Evolutionary conservation across 2,113 vertebrate genomes (phyloP), one percentile per base, ranked within the genome.

Genomic region (Corvus moneduloides): DNA sequence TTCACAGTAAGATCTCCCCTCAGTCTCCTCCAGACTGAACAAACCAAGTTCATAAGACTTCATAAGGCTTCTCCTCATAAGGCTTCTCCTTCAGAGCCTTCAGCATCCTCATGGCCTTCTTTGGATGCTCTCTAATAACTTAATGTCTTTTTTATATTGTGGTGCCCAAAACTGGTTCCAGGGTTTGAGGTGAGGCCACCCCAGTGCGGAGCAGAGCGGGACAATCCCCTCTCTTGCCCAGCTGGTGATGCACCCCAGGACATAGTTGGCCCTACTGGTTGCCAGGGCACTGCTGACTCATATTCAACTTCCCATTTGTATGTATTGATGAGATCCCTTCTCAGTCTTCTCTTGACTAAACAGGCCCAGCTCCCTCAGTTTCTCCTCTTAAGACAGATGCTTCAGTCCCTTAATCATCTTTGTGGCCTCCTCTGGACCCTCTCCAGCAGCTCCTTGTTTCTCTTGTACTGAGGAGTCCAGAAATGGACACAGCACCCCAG

Each of bases 171-270:
- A n/a, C 28, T 33, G 8, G 9, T 35, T 22, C 26, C 21, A 19
- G 11, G 44, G 23, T 32, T 48, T 46, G 26, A 48, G 37, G 24
- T 61, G 48, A 48, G 13, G 11, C 39, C 0, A 0, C 16, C 8
- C 28, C 52, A n/a, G 33, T 12, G 23, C 28, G 32, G 24, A 61
- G n/a, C 39, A 75, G 41, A 23, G 55, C 1, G 2, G 54, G 30
- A 48, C 21, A 83, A 35, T 61, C 20, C 20, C 11, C 20, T n/a
- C 39, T 37, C n/a, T 39, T 23, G 28, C 11, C 33, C 27, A 7
- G 46, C 6, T 44, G 44, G 19, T 0, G 2, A 39, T 67, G n/a
- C 2, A 7, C 37, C 28, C 4, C 16, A 30, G n/a, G 16, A 35
- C 20, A 12, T 1, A 9, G 4, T 6, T 30, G 28, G 12, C 9